Conservation (phyloP, 1,140 invertebrate genomes). For the Stenopsyche tienmushanensis region DNA sequence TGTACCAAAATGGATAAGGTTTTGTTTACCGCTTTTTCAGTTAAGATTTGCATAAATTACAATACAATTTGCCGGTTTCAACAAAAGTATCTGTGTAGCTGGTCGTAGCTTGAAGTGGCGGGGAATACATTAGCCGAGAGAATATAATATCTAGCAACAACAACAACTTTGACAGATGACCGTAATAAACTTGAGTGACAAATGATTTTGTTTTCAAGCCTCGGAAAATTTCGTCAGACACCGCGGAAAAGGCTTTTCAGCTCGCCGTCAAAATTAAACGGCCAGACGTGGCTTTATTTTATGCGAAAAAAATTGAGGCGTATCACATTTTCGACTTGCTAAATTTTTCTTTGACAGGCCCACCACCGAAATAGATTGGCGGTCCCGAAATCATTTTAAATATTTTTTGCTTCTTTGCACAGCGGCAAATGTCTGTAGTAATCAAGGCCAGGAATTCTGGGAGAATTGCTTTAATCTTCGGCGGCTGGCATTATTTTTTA, state of each 20-base stretch:
- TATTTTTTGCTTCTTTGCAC: too few relatives aligned
- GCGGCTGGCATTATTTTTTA: too few relatives aligned
- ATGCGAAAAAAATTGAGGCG: constrained; percentile 10
- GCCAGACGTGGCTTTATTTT: neutral
- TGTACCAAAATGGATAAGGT: constrained; percentile 30
- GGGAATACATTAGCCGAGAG: neutral
- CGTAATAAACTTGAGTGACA: constrained; percentile 19
- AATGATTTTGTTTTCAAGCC: constrained; percentile 25
- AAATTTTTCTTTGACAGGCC: constrained; percentile 13
- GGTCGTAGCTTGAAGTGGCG: too few relatives aligned
- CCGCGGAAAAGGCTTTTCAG: too few relatives aligned
- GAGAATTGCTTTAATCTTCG: too few relatives aligned
- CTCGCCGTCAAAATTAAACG: neutral
- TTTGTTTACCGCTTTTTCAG: constrained; percentile 37
- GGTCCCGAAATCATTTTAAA: too few relatives aligned
- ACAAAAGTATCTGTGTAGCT: constrained; percentile 15
- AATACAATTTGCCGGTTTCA: constrained; percentile 31
- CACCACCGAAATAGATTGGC: too few relatives aligned
- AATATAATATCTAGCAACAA: neutral
- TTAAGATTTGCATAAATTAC: constrained; percentile 38
- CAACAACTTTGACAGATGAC: constrained; percentile 20
- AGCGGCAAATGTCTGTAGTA: too few relatives aligned
- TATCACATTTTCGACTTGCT: neutral
- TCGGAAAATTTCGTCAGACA: too few relatives aligned
- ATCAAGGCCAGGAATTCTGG: too few relatives aligned